Evolutionary conservation across 37 sponge, comb jelly and placozoan genomes (phyloP).

Genomic region (Mnemiopsis leidyi): DNA sequence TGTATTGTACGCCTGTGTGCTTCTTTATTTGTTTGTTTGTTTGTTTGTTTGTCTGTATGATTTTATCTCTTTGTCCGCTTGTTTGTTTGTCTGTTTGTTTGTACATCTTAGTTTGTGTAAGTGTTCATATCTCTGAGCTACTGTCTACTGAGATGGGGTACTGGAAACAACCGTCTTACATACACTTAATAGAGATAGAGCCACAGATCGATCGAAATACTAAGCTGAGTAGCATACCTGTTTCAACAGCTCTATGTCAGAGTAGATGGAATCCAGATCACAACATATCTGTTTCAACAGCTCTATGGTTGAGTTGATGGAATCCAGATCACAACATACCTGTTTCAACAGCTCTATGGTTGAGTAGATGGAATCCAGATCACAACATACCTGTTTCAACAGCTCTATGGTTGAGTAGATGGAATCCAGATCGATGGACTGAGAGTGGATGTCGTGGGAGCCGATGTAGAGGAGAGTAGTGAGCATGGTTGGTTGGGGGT

Average conservation of each 20-base stretch:
- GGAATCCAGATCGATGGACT: neutral
- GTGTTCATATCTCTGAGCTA: too few species aligned
- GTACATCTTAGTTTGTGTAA: too few species aligned
- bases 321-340: slow-evolving; percentile 37
- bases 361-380: slow-evolving; percentile 29
- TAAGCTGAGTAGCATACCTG: too few species aligned
- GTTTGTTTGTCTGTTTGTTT: too few species aligned
- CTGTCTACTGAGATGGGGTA: too few species aligned
- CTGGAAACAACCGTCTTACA: too few species aligned
- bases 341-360: slow-evolving; percentile 12
- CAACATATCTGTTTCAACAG: slow-evolving; percentile 13
- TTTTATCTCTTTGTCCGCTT: too few species aligned
- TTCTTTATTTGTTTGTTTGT: too few species aligned
- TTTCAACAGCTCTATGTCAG: neutral
- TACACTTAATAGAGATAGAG: too few species aligned
- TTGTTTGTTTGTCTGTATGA: too few species aligned
- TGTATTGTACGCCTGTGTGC: too few species aligned
- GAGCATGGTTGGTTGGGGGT: slow-evolving; percentile 23
- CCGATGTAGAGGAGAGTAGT: slow-evolving; percentile 30
- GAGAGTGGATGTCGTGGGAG: neutral
- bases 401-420: slow-evolving; percentile 47
- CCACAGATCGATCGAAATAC: too few species aligned
- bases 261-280: slow-evolving; percentile 37
- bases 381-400: slow-evolving; percentile 19
- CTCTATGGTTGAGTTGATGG: slow-evolving; percentile 34